phyloP scores from a whole-genome alignment of 2,888 invertebrate species.

The Ornithoptera alexandrae region DNA sequence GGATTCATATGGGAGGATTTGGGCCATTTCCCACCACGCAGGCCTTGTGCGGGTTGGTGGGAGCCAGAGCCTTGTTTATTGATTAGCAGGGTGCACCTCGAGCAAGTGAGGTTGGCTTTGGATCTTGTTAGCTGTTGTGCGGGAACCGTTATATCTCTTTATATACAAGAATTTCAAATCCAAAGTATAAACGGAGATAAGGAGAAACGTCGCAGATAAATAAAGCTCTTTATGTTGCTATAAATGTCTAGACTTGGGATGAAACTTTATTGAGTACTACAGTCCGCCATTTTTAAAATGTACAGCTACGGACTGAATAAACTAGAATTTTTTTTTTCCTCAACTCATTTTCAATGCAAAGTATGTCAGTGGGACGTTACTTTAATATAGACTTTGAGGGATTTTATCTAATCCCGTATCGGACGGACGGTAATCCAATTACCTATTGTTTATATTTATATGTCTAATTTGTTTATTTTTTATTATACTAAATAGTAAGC shows the following conservation, averaged over 20 bases:
- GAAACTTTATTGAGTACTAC: constrained; percentile 13
- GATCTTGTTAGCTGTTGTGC: no score
- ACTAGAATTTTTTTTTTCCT: neutral
- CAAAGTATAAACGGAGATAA: neutral
- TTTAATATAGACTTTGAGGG: neutral
- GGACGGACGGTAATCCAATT: neutral
- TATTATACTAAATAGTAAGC: neutral
- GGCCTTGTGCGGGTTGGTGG: no score
- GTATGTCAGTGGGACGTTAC: constrained; percentile 6
- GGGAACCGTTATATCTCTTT: neutral
- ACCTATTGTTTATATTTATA: neutral
- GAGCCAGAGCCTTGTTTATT: no score
- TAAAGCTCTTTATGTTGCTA: constrained; percentile 11
- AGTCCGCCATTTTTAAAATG: constrained; percentile 10
- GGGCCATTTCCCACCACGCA: no score
- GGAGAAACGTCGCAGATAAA: constrained; percentile 5
- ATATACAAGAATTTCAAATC: neutral
- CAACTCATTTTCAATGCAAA: neutral
- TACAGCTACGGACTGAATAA: neutral
- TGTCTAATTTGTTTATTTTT: neutral
- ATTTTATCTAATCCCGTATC: constrained; percentile 2
- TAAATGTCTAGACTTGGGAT: constrained; percentile 20
- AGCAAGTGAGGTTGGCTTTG: no score
- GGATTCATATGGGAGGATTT: no score
- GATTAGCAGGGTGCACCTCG: no score